phyloP scores from a whole-genome alignment of 2,113 vertebrate genomes.

The Pomatorhinus ruficollis region DNA sequence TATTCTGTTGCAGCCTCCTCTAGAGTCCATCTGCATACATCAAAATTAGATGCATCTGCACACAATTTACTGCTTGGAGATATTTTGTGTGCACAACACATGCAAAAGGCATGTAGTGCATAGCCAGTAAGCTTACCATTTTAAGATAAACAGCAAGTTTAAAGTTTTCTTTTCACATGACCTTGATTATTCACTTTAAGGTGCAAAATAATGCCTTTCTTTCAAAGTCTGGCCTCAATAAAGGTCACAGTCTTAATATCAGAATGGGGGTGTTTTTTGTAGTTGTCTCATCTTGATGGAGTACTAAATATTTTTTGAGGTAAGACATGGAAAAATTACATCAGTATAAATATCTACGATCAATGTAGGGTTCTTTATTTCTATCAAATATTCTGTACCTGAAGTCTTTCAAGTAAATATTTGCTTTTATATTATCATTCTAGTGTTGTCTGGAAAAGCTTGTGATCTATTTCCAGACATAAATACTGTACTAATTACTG shows the following conservation, averaged over 20 bases:
- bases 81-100: background rate
- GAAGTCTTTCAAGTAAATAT: background rate
- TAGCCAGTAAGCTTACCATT: rapidly evolving
- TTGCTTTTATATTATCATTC: background rate
- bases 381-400: background rate
- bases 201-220: background rate
- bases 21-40: background rate
- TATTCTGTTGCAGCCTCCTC: background rate
- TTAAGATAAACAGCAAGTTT: background rate
- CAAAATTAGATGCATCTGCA: background rate
- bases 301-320: background rate
- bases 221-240: background rate
- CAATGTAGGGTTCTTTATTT: background rate
- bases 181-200: background rate
- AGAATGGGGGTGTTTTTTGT: background rate
- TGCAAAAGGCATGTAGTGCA: rapidly evolving
- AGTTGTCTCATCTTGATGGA: background rate
- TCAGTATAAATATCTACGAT: background rate
- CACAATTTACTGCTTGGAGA: background rate
- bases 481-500: background rate
- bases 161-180: background rate
- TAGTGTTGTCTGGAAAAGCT: background rate
- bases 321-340: background rate
- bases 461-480: background rate
- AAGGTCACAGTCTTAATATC: background rate